Conservation (phyloP, 2,797 vertebrate genomes). For the Carduelis carduelis region DNA sequence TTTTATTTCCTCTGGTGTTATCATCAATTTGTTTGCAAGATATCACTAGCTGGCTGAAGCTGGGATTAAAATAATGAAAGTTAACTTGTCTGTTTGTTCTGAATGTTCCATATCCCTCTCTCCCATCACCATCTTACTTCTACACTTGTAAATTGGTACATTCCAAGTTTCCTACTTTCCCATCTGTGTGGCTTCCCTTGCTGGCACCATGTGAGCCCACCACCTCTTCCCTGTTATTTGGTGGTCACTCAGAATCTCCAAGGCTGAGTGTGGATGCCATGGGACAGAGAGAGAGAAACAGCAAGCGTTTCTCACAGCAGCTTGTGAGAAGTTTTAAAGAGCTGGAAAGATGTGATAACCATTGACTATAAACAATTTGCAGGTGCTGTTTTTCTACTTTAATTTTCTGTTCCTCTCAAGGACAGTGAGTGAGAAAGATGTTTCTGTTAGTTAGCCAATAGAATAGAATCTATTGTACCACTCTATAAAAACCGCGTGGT, state of each 20-base stretch:
- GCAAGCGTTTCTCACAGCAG: too few species aligned
- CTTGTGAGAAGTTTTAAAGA: too few species aligned
- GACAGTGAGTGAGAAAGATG: too few species aligned
- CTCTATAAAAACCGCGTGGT: too few species aligned
- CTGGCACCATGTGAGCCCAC: neutral
- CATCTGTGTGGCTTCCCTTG: neutral
- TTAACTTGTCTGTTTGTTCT: neutral
- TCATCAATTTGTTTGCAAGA: neutral
- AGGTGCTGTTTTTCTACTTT: too few species aligned
- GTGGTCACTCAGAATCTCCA: neutral
- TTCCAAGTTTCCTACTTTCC: neutral
- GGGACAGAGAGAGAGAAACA: too few species aligned
- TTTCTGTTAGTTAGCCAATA: too few species aligned
- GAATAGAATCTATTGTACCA: too few species aligned
- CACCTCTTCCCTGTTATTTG: neutral
- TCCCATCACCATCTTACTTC: neutral
- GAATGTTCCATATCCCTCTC: neutral
- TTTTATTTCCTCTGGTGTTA: neutral
- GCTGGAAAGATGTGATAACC: too few species aligned
- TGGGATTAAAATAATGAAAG: neutral
- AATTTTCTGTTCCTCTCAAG: too few species aligned
- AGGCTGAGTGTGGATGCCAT: too few species aligned
- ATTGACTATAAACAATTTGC: too few species aligned
- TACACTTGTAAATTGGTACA: rapidly evolving
- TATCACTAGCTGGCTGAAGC: neutral